Base-by-base conservation (phyloP, 2,113 vertebrate genomes). In the Sardina pilchardus region DNA sequence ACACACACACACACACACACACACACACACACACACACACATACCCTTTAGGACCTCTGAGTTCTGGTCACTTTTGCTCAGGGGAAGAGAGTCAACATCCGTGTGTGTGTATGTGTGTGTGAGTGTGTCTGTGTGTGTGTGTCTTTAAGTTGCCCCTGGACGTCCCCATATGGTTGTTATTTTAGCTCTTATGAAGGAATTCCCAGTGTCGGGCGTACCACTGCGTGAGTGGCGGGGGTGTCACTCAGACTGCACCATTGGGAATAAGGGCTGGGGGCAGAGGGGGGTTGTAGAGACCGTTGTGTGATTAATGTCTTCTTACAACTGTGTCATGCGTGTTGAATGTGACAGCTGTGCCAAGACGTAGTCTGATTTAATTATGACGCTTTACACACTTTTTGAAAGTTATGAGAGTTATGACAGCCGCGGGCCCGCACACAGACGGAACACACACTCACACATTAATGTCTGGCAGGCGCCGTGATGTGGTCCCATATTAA, bases 111-210 rank as follows among this genome's bases (percentile, higher is more conserved):
- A 81, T 80, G 84, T 83, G 87, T 67, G 21, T n/a, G 63, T 82
- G 63, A 87, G n/a, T 34, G n/a, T 82, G 81, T 83, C 16, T 83
- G 44, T 71, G 56, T 67, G 12, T 82, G 81, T 67, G 26, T 71
- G 36, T 75, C 85, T 83, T 71, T 80, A 82, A 1, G 44, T 88
- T 90, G 92, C 93, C 94, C 90, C 86, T 59, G 91, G 89, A 90
- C 88, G 87, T 92, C 92, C 93, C 94, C 95, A 95, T 96, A 94
- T 96, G 95, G 95, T 95, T 95, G 94, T 94, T 95, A 95, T 96
- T 95, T 95, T 92, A 95, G 91, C 88, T 92, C 93, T 95, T 93
- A 93, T 94, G 92, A 94, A 94, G 93, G 94, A 95, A 95, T 95
- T 95, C 92, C 93, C 92, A 92, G 91, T 89, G 91, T 92, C 89